phyloP scores from a whole-genome alignment of 2,113 vertebrate species.

The Pangasianodon hypophthalmus region DNA sequence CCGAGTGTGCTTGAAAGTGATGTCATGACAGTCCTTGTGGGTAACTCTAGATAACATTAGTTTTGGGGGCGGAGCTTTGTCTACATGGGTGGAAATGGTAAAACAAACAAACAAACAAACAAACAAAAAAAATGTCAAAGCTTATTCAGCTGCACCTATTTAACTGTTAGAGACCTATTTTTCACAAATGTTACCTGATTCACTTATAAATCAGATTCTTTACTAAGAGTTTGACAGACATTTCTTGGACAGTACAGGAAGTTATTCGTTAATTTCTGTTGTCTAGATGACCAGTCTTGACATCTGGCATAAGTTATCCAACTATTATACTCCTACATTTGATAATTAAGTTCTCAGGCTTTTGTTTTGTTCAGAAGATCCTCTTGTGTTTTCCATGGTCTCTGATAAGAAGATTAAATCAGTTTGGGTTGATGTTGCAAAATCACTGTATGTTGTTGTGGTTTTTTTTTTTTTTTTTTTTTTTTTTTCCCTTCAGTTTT shows the following conservation, averaged over 20 bases:
- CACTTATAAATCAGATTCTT: background rate
- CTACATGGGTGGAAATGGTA: background rate
- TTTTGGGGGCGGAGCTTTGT: background rate
- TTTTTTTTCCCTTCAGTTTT: background rate
- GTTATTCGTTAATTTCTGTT: background rate
- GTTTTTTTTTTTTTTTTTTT: background rate
- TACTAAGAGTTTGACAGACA: background rate
- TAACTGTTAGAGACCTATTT: background rate
- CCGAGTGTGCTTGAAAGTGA: background rate
- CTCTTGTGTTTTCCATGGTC: slow-evolving; percentile 5
- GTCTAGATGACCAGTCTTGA: background rate
- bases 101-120: no score
- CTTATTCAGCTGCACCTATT: background rate
- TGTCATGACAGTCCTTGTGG: background rate
- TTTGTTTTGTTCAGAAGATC: slow-evolving; percentile 26
- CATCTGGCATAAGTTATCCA: background rate
- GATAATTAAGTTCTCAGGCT: background rate
- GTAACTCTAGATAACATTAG: background rate
- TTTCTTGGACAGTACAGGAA: background rate
- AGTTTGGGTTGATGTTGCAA: background rate
- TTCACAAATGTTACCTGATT: background rate
- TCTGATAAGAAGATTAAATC: slow-evolving; percentile 31
- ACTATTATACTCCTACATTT: background rate
- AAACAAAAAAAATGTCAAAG: background rate
- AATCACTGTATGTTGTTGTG: background rate